phyloP scores from a whole-genome alignment of 2,888 invertebrate species.

The Andrena chrysosceles region DNA sequence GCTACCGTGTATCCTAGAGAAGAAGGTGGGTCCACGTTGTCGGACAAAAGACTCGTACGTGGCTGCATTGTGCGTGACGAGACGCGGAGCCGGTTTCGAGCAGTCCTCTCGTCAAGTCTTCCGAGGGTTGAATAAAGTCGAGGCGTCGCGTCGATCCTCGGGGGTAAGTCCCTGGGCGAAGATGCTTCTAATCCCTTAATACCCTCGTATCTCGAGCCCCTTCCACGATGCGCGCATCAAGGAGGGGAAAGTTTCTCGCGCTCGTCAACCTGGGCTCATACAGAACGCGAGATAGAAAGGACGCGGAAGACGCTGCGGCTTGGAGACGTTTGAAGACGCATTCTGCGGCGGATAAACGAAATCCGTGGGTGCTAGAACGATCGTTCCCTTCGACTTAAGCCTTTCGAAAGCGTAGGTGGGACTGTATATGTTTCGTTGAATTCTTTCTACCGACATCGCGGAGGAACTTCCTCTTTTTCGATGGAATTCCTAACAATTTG shows the following conservation, averaged over 20 bases:
- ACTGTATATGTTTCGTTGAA: not conserved
- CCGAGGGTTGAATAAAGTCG: constrained; percentile 40
- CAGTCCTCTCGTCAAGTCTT: constrained; percentile 25
- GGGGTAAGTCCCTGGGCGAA: constrained; percentile 47
- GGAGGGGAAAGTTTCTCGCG: constrained; percentile 25
- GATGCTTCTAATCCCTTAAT: constrained; percentile 57
- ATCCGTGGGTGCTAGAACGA: constrained; percentile 10
- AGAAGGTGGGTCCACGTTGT: not conserved
- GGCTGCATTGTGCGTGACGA: constrained; percentile 33
- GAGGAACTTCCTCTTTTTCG: constrained; percentile 17
- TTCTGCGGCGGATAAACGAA: constrained; percentile 35
- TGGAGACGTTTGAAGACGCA: constrained; percentile 31
- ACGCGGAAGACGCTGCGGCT: constrained; percentile 14
- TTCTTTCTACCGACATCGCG: not conserved
- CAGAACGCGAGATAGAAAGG: not conserved
- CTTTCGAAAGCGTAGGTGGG: constrained; percentile 2
- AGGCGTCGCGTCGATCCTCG: constrained; percentile 35
- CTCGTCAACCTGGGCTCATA: constrained; percentile 30
- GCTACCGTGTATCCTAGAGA: not conserved
- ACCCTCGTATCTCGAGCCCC: constrained; percentile 41
- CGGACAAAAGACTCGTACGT: constrained; percentile 35
- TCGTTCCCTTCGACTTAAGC: not conserved
- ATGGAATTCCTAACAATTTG: constrained; percentile 59
- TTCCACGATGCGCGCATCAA: not conserved
- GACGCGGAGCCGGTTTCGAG: constrained; percentile 28